Percentiles rank a stretch among this genome's conserved stretches.
Evolutionary conservation across 2,888 invertebrate genomes (phyloP).

Genomic region (Tipula vernalis): DNA sequence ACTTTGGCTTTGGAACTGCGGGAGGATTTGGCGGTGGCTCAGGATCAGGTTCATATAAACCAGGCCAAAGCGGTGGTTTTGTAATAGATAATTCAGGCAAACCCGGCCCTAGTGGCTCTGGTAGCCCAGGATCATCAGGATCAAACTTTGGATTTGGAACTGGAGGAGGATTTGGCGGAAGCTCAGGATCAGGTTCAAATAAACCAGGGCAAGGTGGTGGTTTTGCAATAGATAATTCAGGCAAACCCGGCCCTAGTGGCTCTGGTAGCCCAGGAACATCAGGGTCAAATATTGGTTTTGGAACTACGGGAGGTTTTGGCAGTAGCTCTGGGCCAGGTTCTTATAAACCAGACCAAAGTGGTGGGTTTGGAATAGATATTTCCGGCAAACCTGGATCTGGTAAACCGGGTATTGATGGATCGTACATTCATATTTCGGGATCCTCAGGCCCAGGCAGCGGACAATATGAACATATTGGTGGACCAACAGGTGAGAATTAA

Average conservation of each 20-base stretch:
- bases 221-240: not conserved
- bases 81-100: not conserved
- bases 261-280: conserved; percentile 14
- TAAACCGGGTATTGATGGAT: too few relatives aligned
- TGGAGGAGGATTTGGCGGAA: too few relatives aligned
- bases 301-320: too few relatives aligned
- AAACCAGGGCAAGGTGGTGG: not conserved
- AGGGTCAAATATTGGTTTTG: not conserved
- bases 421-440: too few relatives aligned
- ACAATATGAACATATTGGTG: not conserved
- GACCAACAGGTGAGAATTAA: not conserved
- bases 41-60: too few relatives aligned
- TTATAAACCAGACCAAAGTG: too few relatives aligned
- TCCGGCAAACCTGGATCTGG: too few relatives aligned
- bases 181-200: too few relatives aligned
- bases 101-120: not conserved
- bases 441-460: not conserved
- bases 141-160: not conserved
- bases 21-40: too few relatives aligned
- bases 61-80: not conserved
- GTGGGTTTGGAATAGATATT: too few relatives aligned
- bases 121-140: conserved; percentile 15
- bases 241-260: not conserved
- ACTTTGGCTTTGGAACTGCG: not conserved
- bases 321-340: not conserved